A percentile compares a stretch with the other conserved stretches of the same genome.
These are phyloP conservation scores for Melanocharis versteri DNA, from an alignment of 2,113 vertebrate species.

Conservation along the genomic window DNA sequence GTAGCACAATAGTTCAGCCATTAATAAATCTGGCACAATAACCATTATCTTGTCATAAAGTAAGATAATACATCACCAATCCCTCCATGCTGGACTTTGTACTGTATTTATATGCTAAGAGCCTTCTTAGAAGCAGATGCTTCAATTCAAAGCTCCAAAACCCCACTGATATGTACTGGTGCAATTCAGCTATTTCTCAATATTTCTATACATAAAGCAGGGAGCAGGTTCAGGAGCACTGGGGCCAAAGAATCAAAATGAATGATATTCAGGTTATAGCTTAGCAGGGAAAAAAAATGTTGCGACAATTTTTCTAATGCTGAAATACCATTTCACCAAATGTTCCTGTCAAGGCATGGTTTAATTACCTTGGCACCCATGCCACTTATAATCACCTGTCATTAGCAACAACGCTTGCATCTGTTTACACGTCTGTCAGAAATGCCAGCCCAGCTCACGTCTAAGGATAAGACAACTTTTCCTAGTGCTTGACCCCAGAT, in stretches of 20 bases:
- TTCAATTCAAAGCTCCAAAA: background rate
- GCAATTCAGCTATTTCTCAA: background rate
- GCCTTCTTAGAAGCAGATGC: background rate
- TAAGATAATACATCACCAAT: background rate
- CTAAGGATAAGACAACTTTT: conserved; percentile 65
- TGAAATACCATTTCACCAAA: conserved; percentile 88
- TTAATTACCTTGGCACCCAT: conserved; percentile 94
- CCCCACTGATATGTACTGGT: background rate
- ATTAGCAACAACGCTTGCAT: conserved; percentile 90
- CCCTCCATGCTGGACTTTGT: background rate
- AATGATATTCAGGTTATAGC: conserved; percentile 75
- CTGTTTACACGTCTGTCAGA: conserved; percentile 94
- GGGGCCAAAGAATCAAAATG: conserved; percentile 71
- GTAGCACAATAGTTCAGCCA: conserved; percentile 8
- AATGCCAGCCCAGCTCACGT: conserved; percentile 68
- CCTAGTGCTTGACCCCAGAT: conserved; percentile 63
- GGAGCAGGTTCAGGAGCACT: conserved; percentile 52
- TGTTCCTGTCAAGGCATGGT: conserved; percentile 91
- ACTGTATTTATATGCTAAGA: conserved; percentile 13
- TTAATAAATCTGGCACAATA: conserved; percentile 31
- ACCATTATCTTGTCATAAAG: background rate
- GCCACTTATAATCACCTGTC: conserved; percentile 98
- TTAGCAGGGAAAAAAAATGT: conserved; percentile 77
- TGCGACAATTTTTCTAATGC: conserved; percentile 84
- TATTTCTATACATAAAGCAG: background rate